Percentiles rank a stretch among this genome's conserved stretches.
Conservation (phyloP, 2,797 vertebrate genomes). For the Cottoperca gobio region DNA sequence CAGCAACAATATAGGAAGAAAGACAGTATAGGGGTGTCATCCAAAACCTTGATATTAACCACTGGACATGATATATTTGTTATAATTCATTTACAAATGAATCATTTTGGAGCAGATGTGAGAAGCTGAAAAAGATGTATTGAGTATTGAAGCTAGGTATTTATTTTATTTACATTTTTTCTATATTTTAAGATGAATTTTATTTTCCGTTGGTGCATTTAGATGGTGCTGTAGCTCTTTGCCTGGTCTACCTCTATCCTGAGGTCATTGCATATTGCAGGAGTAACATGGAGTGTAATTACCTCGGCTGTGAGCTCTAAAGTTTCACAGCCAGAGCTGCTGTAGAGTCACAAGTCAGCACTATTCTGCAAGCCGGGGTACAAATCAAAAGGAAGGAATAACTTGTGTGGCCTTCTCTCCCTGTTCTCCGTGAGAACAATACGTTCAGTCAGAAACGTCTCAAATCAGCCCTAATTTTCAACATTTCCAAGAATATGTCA, state of each 20-base stretch:
- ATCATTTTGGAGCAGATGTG: neutral
- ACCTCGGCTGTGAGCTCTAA: conserved; percentile 15
- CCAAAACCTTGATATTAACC: conserved; percentile 9
- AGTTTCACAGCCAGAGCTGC: conserved; percentile 20
- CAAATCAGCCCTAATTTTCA: neutral
- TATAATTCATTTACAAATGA: conserved; percentile 5
- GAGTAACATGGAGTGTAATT: conserved; percentile 35
- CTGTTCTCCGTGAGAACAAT: neutral
- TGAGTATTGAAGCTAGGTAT: neutral
- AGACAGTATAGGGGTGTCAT: conserved; percentile 1
- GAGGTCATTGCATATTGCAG: conserved; percentile 23
- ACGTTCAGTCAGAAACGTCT: neutral
- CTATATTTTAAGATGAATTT: neutral
- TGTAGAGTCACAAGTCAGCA: conserved; percentile 21
- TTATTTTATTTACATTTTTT: neutral
- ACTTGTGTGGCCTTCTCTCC: neutral
- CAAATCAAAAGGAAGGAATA: neutral
- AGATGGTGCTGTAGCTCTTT: conserved; percentile 24
- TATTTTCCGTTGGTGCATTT: conserved; percentile 4
- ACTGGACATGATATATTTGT: conserved; percentile 4
- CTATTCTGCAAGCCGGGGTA: conserved; percentile 2
- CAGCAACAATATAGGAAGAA: neutral
- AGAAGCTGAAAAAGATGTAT: neutral
- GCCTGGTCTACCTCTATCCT: conserved; percentile 11
- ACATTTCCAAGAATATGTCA: neutral